Conservation (phyloP, 2,888 invertebrate species). For the Trissonchulus latispiculum region DNA sequence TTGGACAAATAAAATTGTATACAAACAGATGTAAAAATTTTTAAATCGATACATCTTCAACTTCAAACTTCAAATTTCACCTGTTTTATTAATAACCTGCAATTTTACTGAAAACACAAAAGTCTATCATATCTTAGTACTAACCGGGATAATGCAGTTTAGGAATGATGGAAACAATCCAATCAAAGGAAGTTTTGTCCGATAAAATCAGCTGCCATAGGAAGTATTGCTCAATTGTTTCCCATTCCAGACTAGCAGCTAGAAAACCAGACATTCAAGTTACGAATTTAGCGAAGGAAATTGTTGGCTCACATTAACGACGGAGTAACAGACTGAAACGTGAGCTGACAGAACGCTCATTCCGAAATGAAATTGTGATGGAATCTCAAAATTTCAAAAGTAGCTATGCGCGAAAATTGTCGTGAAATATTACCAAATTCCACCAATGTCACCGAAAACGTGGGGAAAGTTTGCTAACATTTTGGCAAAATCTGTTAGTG, state of each 20-base stretch:
- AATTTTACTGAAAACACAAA: background rate
- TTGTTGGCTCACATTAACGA: background rate
- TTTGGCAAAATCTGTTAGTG: no score
- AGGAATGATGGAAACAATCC: conserved; percentile 66
- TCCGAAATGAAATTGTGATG: no score
- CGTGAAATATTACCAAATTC: no score
- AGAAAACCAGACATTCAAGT: conserved; percentile 62
- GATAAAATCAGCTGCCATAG: conserved; percentile 91
- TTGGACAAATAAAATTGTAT: no score
- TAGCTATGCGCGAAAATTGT: no score
- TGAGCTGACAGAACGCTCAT: no score
- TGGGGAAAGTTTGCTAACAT: no score
- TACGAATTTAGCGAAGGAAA: conserved; percentile 55
- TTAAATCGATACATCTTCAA: conserved; percentile 14
- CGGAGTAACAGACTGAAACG: no score
- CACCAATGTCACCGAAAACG: no score
- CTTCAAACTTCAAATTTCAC: background rate
- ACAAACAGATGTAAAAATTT: no score
- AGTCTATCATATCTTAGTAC: no score
- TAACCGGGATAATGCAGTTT: conserved; percentile 52
- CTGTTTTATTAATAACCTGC: background rate
- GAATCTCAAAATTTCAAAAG: no score
- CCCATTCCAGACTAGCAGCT: conserved; percentile 79
- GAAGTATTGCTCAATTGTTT: conserved; percentile 92
- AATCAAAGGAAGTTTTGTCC: conserved; percentile 84